A percentile compares a stretch with the other conserved stretches of the same genome.
Conservation (phyloP, 1,140 invertebrate species). For the Apis dorsata region DNA sequence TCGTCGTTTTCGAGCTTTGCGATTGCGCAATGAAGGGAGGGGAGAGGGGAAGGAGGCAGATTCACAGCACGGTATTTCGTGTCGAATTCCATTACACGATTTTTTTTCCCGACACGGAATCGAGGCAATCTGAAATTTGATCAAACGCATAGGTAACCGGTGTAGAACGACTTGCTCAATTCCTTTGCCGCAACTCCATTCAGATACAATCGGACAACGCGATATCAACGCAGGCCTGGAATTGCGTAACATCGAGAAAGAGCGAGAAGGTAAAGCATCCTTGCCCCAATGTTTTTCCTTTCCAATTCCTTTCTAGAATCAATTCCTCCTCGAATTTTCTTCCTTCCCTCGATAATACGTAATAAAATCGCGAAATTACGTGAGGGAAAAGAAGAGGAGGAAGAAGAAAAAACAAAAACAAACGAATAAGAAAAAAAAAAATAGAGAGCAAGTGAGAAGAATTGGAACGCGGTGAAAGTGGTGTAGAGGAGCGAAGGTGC, state of each 20-base stretch:
- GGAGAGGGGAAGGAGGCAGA: too few relatives aligned
- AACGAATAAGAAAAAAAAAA: not conserved
- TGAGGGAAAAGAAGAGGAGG: not conserved
- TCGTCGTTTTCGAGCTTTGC: too few relatives aligned
- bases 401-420: too few relatives aligned
- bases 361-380: not conserved
- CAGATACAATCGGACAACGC: not conserved
- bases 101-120: too few relatives aligned
- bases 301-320: not conserved
- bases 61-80: not conserved
- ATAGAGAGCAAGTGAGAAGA: not conserved
- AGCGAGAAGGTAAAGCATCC: not conserved
- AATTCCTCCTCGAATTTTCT: not conserved
- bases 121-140: not conserved
- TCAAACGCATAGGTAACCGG: not conserved
- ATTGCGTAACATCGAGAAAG: not conserved
- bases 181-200: not conserved
- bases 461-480: constrained; percentile 12
- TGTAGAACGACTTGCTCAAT: constrained; percentile 13
- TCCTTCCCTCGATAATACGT: too few relatives aligned
- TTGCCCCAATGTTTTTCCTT: not conserved
- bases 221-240: not conserved
- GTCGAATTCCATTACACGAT: not conserved
- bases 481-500: not conserved
- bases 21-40: not conserved